phyloP scores from a whole-genome alignment of 2,113 vertebrate species.

The Spermophilus dauricus region DNA sequence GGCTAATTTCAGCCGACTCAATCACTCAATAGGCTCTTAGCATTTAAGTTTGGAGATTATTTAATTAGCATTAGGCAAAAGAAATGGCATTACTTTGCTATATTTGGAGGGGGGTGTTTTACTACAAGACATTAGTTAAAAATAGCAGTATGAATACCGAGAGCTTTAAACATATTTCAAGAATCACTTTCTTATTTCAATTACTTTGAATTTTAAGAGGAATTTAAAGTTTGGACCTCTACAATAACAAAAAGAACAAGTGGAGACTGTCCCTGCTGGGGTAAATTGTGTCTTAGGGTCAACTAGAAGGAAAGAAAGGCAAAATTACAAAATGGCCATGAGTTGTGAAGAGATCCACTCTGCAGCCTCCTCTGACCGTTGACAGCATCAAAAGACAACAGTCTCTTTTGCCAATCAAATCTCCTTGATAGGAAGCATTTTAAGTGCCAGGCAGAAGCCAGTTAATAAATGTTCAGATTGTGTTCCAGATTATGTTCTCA shows the following conservation, averaged over 20 bases:
- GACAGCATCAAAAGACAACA: constrained; percentile 75
- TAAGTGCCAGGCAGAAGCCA: constrained; percentile 58
- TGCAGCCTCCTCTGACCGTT: constrained; percentile 27
- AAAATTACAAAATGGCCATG: constrained; percentile 4
- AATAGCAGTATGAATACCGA: not conserved
- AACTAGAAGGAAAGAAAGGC: not conserved
- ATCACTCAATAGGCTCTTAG: constrained; percentile 64
- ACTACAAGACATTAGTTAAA: not conserved
- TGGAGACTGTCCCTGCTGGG: not conserved
- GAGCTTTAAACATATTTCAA: not conserved
- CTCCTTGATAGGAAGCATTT: constrained; percentile 62
- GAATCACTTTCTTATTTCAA: not conserved
- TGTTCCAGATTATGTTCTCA: constrained; percentile 66
- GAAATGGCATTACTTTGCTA: not conserved
- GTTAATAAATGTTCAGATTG: constrained; percentile 66
- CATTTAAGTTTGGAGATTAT: constrained; percentile 72
- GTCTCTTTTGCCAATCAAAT: constrained; percentile 75
- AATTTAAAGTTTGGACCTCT: not conserved
- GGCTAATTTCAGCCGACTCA: constrained; percentile 41
- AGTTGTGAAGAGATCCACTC: constrained; percentile 72
- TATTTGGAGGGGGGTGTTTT: not conserved
- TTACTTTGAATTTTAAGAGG: constrained; percentile 50
- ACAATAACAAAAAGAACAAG: not conserved
- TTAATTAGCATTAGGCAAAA: constrained; percentile 51
- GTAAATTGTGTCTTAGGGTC: constrained; percentile 18